phyloP scores from a whole-genome alignment of 92 coral and sea anemone species.

The Epizoanthus illoricatus region DNA sequence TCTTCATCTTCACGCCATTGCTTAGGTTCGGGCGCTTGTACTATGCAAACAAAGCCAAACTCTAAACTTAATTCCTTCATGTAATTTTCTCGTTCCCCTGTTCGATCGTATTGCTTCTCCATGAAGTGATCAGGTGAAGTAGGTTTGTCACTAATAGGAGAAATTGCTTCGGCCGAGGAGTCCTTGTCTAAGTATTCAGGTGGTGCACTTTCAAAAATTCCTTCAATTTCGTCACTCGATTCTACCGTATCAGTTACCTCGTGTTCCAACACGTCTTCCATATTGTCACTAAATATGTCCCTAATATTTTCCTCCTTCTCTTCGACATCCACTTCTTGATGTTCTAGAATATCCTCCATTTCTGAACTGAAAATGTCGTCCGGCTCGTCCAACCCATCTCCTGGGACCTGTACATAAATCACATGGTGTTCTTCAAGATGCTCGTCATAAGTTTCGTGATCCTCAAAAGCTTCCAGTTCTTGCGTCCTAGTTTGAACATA shows the following conservation, averaged over 20 bases:
- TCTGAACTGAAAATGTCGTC: slow-evolving; percentile 26
- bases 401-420: slow-evolving; percentile 5
- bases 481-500: slow-evolving; percentile 17
- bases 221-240: background rate
- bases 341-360: slow-evolving; percentile 26
- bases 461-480: slow-evolving; percentile 6
- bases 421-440: slow-evolving; percentile 6
- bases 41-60: background rate
- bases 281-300: slow-evolving; percentile 27
- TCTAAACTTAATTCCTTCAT: background rate
- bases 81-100: background rate
- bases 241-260: slow-evolving; percentile 6
- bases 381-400: background rate
- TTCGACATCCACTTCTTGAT: background rate
- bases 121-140: background rate
- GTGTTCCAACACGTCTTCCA: slow-evolving; percentile 13
- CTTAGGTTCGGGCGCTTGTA: background rate
- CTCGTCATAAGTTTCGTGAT: slow-evolving; percentile 13
- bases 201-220: slow-evolving; percentile 24
- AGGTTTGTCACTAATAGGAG: background rate
- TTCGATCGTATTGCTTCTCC: background rate
- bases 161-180: background rate
- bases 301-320: background rate
- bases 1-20: background rate
- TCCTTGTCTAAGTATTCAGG: background rate